Conservation (phyloP, 2,113 vertebrate species). For the Nannobrachium achirus region DNA sequence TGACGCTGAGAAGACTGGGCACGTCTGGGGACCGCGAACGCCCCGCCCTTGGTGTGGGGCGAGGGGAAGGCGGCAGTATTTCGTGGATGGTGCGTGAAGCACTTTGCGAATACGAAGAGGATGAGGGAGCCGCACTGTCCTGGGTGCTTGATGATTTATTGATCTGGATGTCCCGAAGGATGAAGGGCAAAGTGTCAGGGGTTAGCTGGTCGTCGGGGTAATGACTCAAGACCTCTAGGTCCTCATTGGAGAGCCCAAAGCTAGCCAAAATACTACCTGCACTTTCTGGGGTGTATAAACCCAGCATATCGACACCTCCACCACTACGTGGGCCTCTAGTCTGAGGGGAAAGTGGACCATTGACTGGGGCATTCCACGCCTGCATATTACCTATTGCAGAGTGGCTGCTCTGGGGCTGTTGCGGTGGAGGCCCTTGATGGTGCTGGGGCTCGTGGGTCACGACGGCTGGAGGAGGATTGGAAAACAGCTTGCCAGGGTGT, state of each 20-base stretch:
- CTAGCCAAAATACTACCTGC: conserved; percentile 92
- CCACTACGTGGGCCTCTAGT: conserved; percentile 40
- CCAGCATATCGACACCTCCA: conserved; percentile 42
- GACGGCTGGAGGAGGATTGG: conserved; percentile 24
- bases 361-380: conserved; percentile 40
- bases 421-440: conserved; percentile 36
- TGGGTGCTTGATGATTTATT: conserved; percentile 82
- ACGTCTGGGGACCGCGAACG: conserved; percentile 49
- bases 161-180: conserved; percentile 88
- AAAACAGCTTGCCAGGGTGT: conserved; percentile 65
- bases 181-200: conserved; percentile 91
- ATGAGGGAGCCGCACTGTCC: conserved; percentile 33
- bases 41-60: conserved; percentile 8
- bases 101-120: conserved; percentile 19
- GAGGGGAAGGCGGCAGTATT: conserved; percentile 41
- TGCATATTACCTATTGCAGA: conserved; percentile 33
- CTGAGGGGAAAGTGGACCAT: conserved; percentile 26
- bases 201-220: conserved; percentile 94
- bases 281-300: conserved; percentile 87
- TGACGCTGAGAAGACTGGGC: conserved; percentile 63
- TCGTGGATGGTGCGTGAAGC: conserved; percentile 53
- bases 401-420: conserved; percentile 43
- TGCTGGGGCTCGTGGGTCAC: conserved; percentile 38
- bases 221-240: conserved; percentile 91
- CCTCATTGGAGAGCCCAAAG: conserved; percentile 93